phyloP scores from a whole-genome alignment of 2,797 vertebrate genomes.

The Platyrinchus mystaceus region DNA sequence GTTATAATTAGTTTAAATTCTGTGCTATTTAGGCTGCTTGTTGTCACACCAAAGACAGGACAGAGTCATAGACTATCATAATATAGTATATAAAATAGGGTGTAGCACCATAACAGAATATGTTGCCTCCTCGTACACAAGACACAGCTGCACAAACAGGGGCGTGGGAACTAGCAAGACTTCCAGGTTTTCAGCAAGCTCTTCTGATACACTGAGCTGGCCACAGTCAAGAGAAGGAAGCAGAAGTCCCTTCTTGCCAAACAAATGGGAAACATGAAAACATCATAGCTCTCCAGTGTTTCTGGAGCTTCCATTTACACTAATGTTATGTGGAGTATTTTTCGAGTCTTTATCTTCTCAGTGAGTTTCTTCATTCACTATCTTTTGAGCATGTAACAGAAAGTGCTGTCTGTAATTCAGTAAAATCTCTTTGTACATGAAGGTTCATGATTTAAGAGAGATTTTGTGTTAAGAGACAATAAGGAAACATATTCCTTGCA shows the following conservation, averaged over 20 bases:
- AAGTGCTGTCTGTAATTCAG: constrained; percentile 7
- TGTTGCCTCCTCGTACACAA: not conserved
- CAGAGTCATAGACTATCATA: not conserved
- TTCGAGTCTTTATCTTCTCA: not conserved
- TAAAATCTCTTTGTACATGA: not conserved
- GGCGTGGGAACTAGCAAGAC: not conserved
- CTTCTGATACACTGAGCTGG: not conserved
- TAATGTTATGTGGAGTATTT: not conserved
- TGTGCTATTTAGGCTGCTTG: not conserved
- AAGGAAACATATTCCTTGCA: not conserved
- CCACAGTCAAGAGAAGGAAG: not conserved
- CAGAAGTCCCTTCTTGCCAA: not conserved
- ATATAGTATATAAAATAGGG: not conserved
- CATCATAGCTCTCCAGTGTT: not conserved
- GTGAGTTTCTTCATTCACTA: not conserved
- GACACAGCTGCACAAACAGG: not conserved
- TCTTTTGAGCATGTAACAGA: not conserved
- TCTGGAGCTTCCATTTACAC: not conserved
- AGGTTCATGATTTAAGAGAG: not conserved
- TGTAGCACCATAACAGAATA: not conserved
- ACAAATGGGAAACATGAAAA: not conserved
- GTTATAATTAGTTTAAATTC: not conserved
- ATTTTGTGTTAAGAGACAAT: not conserved
- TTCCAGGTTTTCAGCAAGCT: not conserved
- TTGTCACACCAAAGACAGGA: not conserved